Percentiles rank a stretch among this genome's conserved stretches.
Evolutionary conservation across 2,888 invertebrate species (phyloP).

Genomic region (Campopleginae sp.): DNA sequence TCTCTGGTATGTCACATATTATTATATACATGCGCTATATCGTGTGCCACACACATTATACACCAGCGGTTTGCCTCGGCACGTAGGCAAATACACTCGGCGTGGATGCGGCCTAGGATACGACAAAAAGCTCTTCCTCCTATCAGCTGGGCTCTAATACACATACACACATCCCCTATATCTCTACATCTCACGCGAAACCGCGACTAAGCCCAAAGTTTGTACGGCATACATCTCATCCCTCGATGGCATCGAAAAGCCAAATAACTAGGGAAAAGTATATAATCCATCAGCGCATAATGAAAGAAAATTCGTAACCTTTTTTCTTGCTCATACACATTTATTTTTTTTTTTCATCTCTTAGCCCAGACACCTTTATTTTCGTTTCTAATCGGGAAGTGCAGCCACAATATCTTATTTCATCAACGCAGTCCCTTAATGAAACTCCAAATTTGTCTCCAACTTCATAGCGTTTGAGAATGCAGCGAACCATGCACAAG

Average conservation of each 20-base stretch:
- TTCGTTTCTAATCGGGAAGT: slow-evolving; percentile 1
- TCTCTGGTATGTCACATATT: slow-evolving; percentile 27
- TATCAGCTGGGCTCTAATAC: slow-evolving; percentile 19
- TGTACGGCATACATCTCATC: slow-evolving; percentile 24
- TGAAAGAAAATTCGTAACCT: background rate
- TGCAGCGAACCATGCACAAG: background rate
- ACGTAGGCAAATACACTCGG: slow-evolving; percentile 76
- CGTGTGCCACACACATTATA: slow-evolving; percentile 71
- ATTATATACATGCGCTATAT: slow-evolving; percentile 41
- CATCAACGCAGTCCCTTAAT: background rate
- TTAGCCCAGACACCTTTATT: background rate
- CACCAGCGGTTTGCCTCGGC: slow-evolving; percentile 74
- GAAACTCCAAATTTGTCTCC: background rate
- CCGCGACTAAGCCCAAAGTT: slow-evolving; percentile 57
- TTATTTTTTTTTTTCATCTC: background rate
- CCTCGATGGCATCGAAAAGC: slow-evolving; percentile 53
- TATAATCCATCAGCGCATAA: slow-evolving; percentile 10
- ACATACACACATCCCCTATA: slow-evolving; percentile 11
- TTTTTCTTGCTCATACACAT: background rate
- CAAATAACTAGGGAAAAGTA: slow-evolving; percentile 37
- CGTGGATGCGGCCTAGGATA: slow-evolving; percentile 65
- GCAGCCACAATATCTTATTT: background rate
- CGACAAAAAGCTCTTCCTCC: slow-evolving; percentile 70
- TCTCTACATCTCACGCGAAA: slow-evolving; percentile 22
- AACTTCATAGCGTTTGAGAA: background rate